Percentiles rank a stretch among this genome's conserved stretches.
Evolutionary conservation across 2,797 vertebrate genomes (phyloP).

Genomic region (Apodemus agrarius): DNA sequence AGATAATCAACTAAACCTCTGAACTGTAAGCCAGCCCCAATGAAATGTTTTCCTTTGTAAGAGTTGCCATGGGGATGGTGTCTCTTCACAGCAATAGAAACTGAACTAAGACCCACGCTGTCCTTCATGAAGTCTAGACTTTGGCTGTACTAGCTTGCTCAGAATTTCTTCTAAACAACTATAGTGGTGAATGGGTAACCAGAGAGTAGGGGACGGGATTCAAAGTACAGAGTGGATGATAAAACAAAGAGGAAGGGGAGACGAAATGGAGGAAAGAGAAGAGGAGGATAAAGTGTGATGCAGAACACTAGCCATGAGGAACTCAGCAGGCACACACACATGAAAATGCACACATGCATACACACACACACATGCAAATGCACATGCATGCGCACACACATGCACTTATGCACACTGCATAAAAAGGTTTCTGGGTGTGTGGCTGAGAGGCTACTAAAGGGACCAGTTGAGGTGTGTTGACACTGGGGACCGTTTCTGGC

Average conservation of each 20-base stretch:
- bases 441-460: neutral
- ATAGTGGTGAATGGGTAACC: neutral
- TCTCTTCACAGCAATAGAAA: neutral
- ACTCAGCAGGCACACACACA: neutral
- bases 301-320: neutral
- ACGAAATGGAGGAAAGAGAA: neutral
- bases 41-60: neutral
- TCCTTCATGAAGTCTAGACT: neutral
- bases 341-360: neutral
- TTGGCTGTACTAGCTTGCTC: neutral
- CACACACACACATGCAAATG: too few species aligned
- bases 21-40: neutral
- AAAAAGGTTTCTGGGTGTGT: neutral
- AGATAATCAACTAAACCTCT: neutral
- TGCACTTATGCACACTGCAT: neutral
- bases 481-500: neutral
- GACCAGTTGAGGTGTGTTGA: neutral
- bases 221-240: neutral
- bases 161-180: neutral
- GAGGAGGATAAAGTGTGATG: rapidly evolving
- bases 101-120: neutral
- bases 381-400: neutral
- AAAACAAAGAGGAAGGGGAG: too few species aligned
- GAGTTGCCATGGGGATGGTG: neutral
- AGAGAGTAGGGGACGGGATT: neutral